phyloP scores from a whole-genome alignment of 2,113 vertebrate species.

The Eonycteris spelaea region DNA sequence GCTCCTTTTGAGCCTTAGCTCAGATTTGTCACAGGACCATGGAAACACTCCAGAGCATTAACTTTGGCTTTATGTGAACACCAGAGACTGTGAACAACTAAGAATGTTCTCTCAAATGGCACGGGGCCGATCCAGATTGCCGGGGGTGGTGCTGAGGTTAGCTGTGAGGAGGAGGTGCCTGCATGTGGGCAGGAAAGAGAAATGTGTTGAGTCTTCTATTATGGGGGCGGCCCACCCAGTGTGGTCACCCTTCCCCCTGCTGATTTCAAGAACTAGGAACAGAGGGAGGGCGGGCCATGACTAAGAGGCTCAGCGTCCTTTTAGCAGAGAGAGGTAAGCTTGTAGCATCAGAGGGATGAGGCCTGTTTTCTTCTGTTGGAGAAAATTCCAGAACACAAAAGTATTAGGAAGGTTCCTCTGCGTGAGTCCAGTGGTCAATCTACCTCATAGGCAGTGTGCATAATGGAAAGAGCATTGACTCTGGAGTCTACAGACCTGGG shows the following conservation, averaged over 20 bases:
- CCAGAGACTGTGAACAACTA: background rate
- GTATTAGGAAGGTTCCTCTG: background rate
- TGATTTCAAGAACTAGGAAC: constrained; percentile 1
- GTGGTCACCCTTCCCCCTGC: background rate
- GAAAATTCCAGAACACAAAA: background rate
- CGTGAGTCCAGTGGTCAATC: background rate
- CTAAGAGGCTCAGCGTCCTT: background rate
- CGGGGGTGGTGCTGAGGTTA: constrained; percentile 66
- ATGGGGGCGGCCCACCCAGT: constrained; percentile 60
- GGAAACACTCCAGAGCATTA: background rate
- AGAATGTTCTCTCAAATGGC: constrained; percentile 25
- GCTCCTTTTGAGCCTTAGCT: background rate
- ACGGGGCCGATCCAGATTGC: constrained; percentile 65
- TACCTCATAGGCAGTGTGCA: background rate
- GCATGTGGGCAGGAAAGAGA: constrained; percentile 7
- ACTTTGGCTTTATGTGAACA: constrained; percentile 21
- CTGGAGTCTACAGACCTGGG: background rate
- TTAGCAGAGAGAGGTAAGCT: background rate
- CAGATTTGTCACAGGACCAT: background rate
- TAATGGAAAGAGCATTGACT: background rate
- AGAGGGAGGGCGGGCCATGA: background rate
- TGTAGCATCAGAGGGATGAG: background rate
- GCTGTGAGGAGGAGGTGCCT: constrained; percentile 65
- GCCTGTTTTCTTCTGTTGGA: background rate
- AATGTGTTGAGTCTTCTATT: constrained; percentile 65